Evolutionary conservation across 2,797 vertebrate genomes (phyloP).

Genomic region (Micrastur ruficollis): DNA sequence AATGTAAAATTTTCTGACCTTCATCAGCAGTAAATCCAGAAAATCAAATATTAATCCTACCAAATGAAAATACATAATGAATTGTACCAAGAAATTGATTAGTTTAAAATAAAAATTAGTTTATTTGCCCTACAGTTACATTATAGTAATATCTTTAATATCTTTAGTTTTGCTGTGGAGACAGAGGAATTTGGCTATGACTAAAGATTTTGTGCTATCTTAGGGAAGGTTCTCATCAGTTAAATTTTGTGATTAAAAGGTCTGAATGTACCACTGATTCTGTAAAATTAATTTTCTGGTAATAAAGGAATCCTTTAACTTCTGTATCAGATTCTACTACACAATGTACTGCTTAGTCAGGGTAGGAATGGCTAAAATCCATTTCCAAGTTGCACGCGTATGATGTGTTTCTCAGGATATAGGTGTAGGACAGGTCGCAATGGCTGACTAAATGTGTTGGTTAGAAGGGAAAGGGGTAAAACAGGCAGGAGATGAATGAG

Average conservation of each 20-base stretch:
- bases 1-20: background rate
- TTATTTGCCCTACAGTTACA: background rate
- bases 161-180: background rate
- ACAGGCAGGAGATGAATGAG: background rate
- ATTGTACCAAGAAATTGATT: background rate
- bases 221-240: background rate
- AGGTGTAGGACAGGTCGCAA: background rate
- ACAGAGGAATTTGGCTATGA: background rate
- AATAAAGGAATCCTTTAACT: background rate
- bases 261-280: background rate
- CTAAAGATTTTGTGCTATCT: background rate
- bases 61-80: background rate
- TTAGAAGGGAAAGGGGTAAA: background rate
- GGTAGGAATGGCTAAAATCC: background rate
- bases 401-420: background rate
- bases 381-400: fast-evolving
- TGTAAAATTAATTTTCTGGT: background rate
- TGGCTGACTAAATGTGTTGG: background rate
- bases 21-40: background rate
- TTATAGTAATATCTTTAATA: background rate
- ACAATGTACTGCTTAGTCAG: background rate
- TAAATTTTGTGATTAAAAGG: background rate
- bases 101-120: background rate
- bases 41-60: background rate
- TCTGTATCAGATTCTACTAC: background rate